These are phyloP conservation scores for Holothuria leucospilota DNA, from an alignment of 53 echinoderm and acorn worm species.

Conservation along the genomic window DNA sequence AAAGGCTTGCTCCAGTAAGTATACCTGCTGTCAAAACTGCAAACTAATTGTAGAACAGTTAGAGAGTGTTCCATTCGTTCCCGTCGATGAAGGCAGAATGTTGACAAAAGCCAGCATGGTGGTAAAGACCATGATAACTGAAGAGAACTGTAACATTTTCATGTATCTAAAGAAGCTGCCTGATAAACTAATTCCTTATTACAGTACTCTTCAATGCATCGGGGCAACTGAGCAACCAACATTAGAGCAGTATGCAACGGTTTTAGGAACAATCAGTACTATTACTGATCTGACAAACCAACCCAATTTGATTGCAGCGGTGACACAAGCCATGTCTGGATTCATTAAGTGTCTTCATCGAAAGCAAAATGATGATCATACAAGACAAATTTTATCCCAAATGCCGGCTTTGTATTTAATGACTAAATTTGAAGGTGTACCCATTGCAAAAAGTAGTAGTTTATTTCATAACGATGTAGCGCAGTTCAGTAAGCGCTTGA, in stretches of 20 bases:
- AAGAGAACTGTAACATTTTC: slow-evolving; percentile 15
- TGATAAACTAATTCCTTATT: slow-evolving; percentile 34
- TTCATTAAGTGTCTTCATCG: slow-evolving; percentile 26
- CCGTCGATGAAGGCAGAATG: background rate
- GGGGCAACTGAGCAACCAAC: slow-evolving; percentile 55
- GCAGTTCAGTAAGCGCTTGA: slow-evolving; percentile 35
- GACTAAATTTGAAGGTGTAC: background rate
- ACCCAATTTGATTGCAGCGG: slow-evolving; percentile 44
- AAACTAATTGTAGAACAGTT: background rate
- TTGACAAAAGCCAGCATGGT: slow-evolving; percentile 20
- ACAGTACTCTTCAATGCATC: slow-evolving; percentile 13
- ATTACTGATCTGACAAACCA: background rate
- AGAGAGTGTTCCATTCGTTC: background rate
- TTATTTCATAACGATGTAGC: slow-evolving; percentile 41
- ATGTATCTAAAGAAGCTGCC: slow-evolving; percentile 42
- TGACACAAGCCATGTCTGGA: slow-evolving; percentile 27
- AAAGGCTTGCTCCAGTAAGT: background rate
- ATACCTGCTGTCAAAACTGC: slow-evolving; percentile 7
- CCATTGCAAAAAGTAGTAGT: slow-evolving; percentile 22
- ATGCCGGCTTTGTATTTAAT: slow-evolving; percentile 37
- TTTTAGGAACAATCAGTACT: slow-evolving; percentile 27
- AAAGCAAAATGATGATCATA: background rate
- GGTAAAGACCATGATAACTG: background rate
- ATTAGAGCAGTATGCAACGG: slow-evolving; percentile 52
- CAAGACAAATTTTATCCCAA: background rate